phyloP scores from a whole-genome alignment of 2,113 vertebrate species.

The Chiloscyllium plagiosum region DNA sequence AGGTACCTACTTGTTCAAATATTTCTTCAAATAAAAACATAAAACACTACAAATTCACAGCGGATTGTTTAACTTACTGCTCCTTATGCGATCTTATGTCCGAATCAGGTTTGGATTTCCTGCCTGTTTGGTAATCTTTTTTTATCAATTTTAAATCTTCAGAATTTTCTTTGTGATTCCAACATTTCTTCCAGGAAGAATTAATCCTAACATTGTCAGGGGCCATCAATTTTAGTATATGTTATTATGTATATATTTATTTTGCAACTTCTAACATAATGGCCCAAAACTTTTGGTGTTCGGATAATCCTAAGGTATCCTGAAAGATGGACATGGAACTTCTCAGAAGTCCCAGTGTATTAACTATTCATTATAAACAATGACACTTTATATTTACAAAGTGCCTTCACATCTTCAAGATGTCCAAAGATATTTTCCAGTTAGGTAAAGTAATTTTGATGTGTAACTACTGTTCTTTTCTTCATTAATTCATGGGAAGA shows the following conservation, averaged over 20 bases:
- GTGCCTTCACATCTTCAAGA: neutral
- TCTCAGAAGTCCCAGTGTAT: too few relatives aligned
- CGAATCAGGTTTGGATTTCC: neutral
- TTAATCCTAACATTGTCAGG: too few relatives aligned
- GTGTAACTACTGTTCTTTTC: neutral
- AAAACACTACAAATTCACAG: neutral
- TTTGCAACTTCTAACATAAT: too few relatives aligned
- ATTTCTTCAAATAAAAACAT: neutral
- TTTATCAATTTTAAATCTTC: neutral
- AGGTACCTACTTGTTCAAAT: neutral
- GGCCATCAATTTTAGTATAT: too few relatives aligned
- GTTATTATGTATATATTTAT: too few relatives aligned
- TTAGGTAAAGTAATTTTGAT: neutral
- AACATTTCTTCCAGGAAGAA: too few relatives aligned
- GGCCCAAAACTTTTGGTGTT: too few relatives aligned
- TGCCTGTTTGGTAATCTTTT: neutral
- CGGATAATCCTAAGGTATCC: too few relatives aligned
- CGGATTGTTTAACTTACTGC: neutral
- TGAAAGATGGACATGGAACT: too few relatives aligned
- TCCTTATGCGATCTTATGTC: neutral
- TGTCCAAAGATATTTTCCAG: neutral
- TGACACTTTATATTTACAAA: neutral
- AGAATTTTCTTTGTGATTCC: too few relatives aligned
- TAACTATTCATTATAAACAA: neutral
- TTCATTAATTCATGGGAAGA: too few relatives aligned